Evolutionary conservation across 2,888 invertebrate species (phyloP).

Genomic region (Zelleria hepariella): DNA sequence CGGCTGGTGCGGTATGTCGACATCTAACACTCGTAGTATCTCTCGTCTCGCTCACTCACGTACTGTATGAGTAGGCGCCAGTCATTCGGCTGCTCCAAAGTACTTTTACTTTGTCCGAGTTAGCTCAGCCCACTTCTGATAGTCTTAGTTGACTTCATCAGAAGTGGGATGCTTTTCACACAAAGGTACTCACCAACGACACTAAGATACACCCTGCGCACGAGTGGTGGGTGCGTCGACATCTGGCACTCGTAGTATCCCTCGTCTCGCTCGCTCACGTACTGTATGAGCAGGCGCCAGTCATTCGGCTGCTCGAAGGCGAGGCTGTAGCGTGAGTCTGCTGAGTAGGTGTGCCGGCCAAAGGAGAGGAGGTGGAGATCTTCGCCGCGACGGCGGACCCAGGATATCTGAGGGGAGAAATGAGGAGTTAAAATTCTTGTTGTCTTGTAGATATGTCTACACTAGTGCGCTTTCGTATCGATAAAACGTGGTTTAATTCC

Average conservation of each 20-base stretch:
- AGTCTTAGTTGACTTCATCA: no score
- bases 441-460: no score
- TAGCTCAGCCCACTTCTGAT: no score
- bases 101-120: no score
- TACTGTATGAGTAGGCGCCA: conserved; percentile 82
- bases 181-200: conserved; percentile 76
- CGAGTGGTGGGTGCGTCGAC: conserved; percentile 82
- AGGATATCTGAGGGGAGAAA: conserved; percentile 76
- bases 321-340: conserved; percentile 77
- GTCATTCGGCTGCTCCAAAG: conserved; percentile 80
- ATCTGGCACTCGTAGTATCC: conserved; percentile 87
- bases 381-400: conserved; percentile 78
- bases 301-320: conserved; percentile 81
- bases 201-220: conserved; percentile 76
- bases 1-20: conserved; percentile 85
- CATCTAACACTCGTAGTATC: conserved; percentile 85
- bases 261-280: conserved; percentile 80
- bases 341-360: conserved; percentile 75
- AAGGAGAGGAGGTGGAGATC: conserved; percentile 79
- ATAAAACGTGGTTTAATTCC: no score
- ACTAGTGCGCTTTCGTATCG: no score
- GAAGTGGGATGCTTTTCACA: no score
- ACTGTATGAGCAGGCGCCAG: conserved; percentile 81
- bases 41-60: conserved; percentile 81
- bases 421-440: no score